Percentiles rank a stretch among this genome's conserved stretches.
These are phyloP conservation scores for Propsilocerus akamusi DNA, from an alignment of 1,140 invertebrate genomes.

Conservation along the genomic window DNA sequence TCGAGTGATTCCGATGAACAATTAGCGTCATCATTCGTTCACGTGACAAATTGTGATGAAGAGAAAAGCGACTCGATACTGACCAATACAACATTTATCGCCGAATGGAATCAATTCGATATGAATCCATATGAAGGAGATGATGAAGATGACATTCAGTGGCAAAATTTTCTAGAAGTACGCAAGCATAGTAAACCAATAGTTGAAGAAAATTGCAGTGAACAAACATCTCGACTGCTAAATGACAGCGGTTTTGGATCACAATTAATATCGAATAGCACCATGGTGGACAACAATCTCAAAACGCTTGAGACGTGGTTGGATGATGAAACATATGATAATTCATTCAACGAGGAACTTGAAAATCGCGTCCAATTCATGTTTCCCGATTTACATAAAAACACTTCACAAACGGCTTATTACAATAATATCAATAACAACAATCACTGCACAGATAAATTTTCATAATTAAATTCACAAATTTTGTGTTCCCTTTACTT, in stretches of 20 bases:
- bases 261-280: not conserved
- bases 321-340: not conserved
- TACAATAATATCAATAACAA: not conserved
- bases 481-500: not conserved
- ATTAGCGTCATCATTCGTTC: not conserved
- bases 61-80: not conserved
- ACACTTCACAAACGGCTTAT: not conserved
- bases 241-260: conserved; percentile 1
- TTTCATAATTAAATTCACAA: not conserved
- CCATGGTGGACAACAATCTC: not conserved
- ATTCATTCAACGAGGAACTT: not conserved
- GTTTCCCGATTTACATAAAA: not conserved
- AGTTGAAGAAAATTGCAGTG: not conserved
- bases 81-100: not conserved
- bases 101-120: too few relatives aligned
- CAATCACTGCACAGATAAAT: not conserved
- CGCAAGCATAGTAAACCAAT: not conserved
- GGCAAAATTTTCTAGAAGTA: not conserved
- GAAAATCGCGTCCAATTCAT: not conserved
- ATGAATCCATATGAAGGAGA: not conserved
- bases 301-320: not conserved
- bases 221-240: too few relatives aligned
- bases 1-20: not conserved
- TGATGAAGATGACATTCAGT: not conserved
- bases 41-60: not conserved